phyloP scores from a whole-genome alignment of 92 coral and sea anemone species.

The Phenganax stokvisi region DNA sequence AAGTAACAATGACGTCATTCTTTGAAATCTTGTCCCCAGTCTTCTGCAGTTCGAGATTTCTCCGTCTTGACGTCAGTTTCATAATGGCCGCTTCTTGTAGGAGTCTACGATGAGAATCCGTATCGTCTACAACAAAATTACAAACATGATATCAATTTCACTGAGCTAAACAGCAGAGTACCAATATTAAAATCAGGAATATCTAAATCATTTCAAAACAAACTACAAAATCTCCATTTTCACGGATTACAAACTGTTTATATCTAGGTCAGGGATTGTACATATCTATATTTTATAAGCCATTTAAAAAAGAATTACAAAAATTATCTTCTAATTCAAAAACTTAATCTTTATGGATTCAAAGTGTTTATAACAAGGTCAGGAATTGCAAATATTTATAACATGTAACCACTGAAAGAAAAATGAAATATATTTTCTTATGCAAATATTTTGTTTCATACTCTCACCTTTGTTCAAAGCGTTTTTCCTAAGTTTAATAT shows the following conservation, averaged over 20 bases:
- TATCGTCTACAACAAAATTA: constrained; percentile 52
- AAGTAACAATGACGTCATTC: constrained; percentile 73
- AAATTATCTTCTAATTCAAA: no score
- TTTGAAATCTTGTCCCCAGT: constrained; percentile 52
- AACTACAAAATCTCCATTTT: no score
- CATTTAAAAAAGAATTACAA: no score
- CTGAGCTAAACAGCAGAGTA: not conserved
- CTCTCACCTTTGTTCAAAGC: constrained; percentile 57
- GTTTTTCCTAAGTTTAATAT: constrained; percentile 55
- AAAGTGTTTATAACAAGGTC: no score
- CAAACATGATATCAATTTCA: not conserved
- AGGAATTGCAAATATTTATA: no score
- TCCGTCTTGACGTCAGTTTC: constrained; percentile 71
- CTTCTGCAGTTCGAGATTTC: constrained; percentile 54
- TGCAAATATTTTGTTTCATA: not conserved
- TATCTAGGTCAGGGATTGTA: no score
- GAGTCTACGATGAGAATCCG: constrained; percentile 53
- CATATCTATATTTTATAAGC: no score
- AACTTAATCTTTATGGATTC: no score
- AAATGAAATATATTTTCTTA: not conserved
- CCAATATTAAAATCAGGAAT: not conserved
- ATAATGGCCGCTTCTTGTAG: constrained; percentile 78
- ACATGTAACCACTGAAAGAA: no score
- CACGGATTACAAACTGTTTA: no score
- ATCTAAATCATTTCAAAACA: no score